Evolutionary conservation across 2,888 invertebrate genomes (phyloP).

Genomic region (Nemotelus pantherinus): DNA sequence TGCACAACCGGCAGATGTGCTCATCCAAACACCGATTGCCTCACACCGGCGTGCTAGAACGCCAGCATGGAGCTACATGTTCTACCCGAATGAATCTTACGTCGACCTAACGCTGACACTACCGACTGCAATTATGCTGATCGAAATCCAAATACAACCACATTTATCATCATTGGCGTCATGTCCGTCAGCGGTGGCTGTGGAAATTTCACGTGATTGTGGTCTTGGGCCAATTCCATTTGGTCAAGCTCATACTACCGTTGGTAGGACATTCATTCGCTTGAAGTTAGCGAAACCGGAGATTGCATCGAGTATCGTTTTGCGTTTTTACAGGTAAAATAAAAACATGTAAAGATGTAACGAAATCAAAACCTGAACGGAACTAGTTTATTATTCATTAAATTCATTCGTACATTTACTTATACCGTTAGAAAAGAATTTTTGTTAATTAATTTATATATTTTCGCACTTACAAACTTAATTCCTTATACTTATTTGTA

Average conservation of each 20-base stretch:
- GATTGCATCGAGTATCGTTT: slow-evolving; percentile 84
- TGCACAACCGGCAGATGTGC: slow-evolving; percentile 88
- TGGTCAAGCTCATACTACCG: slow-evolving; percentile 85
- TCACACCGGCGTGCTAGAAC: slow-evolving; percentile 86
- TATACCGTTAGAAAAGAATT: too few species aligned
- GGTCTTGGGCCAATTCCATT: slow-evolving; percentile 81
- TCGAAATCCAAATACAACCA: slow-evolving; percentile 88
- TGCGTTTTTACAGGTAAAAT: slow-evolving; percentile 65
- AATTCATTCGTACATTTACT: too few species aligned
- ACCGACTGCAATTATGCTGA: slow-evolving; percentile 87
- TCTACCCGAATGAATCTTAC: slow-evolving; percentile 89
- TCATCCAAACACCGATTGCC: slow-evolving; percentile 82
- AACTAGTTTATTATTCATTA: too few species aligned
- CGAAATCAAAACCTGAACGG: too few species aligned
- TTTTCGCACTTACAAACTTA: too few species aligned
- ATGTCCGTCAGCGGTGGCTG: slow-evolving; percentile 87
- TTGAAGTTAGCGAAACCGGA: slow-evolving; percentile 84
- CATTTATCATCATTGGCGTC: slow-evolving; percentile 86
- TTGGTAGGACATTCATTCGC: slow-evolving; percentile 87
- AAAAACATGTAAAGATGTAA: not conserved
- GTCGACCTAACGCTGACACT: slow-evolving; percentile 87
- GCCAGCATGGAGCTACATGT: slow-evolving; percentile 96
- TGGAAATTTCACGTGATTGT: slow-evolving; percentile 86
- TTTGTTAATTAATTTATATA: too few species aligned
- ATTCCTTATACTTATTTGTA: not conserved